A percentile compares a stretch with the other conserved stretches of the same genome.
phyloP scores from a whole-genome alignment of 2,113 vertebrate genomes.

The Conger conger region DNA sequence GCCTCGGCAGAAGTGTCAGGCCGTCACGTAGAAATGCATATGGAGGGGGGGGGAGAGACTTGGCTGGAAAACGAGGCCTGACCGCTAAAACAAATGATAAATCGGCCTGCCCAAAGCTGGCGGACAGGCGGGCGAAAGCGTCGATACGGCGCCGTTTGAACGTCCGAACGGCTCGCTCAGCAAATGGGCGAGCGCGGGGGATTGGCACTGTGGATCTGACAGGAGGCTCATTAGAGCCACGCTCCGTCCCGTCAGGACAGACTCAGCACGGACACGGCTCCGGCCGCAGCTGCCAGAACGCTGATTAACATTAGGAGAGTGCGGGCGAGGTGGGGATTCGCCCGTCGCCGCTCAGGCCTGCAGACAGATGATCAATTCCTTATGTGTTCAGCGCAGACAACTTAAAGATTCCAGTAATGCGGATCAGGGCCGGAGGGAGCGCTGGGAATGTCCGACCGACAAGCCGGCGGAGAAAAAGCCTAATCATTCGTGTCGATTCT shows the following conservation, averaged over 20 bases:
- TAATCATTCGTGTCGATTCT: background rate
- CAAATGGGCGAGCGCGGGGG: background rate
- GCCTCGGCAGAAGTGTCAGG: background rate
- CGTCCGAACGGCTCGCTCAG: constrained; percentile 11
- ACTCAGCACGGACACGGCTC: background rate
- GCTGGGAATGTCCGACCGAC: background rate
- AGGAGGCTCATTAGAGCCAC: background rate
- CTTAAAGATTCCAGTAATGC: constrained; percentile 15
- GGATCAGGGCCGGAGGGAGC: background rate
- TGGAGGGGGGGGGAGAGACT: no score
- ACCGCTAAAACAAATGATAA: constrained; percentile 10
- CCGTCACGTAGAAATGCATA: background rate
- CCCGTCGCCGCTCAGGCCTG: background rate
- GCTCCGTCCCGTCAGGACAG: background rate
- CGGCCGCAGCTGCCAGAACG: background rate
- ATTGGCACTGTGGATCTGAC: background rate
- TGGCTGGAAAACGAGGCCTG: background rate
- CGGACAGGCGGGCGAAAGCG: background rate
- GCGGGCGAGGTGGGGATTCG: background rate
- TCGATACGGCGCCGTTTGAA: background rate
- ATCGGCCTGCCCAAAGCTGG: constrained; percentile 5
- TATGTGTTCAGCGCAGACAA: constrained; percentile 5
- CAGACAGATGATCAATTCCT: constrained; percentile 13
- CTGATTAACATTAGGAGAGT: background rate
- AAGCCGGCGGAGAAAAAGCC: background rate